These are phyloP conservation scores for Drosophila koepferae DNA, from an alignment of 2,888 invertebrate genomes.

Conservation along the genomic window DNA sequence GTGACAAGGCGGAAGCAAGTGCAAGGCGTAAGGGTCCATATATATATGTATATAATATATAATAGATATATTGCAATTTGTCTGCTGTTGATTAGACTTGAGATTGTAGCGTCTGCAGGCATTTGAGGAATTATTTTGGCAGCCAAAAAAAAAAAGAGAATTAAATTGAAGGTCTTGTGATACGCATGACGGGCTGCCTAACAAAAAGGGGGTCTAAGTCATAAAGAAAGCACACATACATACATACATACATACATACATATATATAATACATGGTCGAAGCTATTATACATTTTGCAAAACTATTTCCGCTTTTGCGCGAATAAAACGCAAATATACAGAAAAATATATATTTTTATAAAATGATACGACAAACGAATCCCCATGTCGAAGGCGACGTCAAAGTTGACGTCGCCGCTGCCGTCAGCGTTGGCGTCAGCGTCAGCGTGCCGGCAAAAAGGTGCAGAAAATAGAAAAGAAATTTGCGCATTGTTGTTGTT, in stretches of 20 bases:
- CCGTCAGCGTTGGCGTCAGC: conserved; percentile 17
- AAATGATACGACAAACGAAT: conserved; percentile 27
- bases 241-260: conserved; percentile 1
- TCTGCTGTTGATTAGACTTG: conserved; percentile 27
- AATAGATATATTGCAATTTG: conserved; percentile 15
- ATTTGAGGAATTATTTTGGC: conserved; percentile 46
- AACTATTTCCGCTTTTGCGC: conserved; percentile 78
- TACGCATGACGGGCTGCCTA: conserved; percentile 29
- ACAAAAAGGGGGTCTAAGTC: not conserved
- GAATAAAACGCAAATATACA: conserved; percentile 38
- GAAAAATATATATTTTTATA: conserved; percentile 26
- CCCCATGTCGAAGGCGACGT: conserved; percentile 14
- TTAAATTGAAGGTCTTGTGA: conserved; percentile 54
- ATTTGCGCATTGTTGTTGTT: conserved; percentile 27
- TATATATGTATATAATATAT: not conserved
- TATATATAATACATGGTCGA: not conserved
- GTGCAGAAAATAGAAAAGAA: conserved; percentile 39
- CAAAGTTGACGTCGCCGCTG: conserved; percentile 21
- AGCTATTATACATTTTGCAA: conserved; percentile 44
- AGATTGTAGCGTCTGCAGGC: conserved; percentile 22
- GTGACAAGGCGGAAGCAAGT: conserved; percentile 44
- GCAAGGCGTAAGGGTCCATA: conserved; percentile 5
- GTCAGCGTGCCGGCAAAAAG: conserved; percentile 55
- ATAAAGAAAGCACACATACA: conserved; percentile 17
- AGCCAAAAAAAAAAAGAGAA: conserved; percentile 19